These are phyloP conservation scores for Hoplodrina blanda DNA, from an alignment of 2,888 invertebrate genomes.

Conservation along the genomic window DNA sequence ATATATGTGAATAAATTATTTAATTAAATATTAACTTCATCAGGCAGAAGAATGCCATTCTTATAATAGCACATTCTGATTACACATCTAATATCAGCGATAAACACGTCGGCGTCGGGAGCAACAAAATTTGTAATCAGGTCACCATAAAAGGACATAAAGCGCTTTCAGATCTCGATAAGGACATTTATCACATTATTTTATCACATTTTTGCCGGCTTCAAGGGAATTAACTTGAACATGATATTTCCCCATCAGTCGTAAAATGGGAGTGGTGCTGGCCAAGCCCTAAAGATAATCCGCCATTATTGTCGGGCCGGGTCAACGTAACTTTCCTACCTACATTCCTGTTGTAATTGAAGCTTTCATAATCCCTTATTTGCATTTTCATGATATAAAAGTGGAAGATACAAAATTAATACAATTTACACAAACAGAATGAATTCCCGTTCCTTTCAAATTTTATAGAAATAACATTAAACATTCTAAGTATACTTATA, in stretches of 20 bases:
- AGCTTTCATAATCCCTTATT: conserved; percentile 58
- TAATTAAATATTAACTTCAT: too few relatives aligned
- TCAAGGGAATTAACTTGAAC: conserved; percentile 71
- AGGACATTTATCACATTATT: conserved; percentile 67
- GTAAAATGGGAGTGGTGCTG: conserved; percentile 77
- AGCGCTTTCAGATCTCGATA: conserved; percentile 52
- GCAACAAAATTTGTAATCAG: conserved; percentile 50
- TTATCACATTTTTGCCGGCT: conserved; percentile 67
- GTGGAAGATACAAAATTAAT: conserved; percentile 18
- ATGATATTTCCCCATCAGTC: conserved; percentile 79
- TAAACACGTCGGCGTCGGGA: conserved; percentile 11
- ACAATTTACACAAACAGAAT: conserved; percentile 28
- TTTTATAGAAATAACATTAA: conserved; percentile 38
- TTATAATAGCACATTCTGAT: neutral
- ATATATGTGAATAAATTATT: too few relatives aligned
- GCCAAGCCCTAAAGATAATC: conserved; percentile 77
- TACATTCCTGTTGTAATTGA: conserved; percentile 66
- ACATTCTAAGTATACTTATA: conserved; percentile 37
- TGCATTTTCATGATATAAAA: conserved; percentile 51
- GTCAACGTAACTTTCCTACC: conserved; percentile 71
- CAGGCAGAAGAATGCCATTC: neutral
- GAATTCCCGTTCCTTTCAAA: conserved; percentile 29
- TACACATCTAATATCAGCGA: conserved; percentile 14
- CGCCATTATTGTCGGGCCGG: conserved; percentile 68
- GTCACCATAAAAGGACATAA: conserved; percentile 45